Base-by-base conservation (phyloP, 2,113 vertebrate genomes). In the Otolemur garnettii region DNA sequence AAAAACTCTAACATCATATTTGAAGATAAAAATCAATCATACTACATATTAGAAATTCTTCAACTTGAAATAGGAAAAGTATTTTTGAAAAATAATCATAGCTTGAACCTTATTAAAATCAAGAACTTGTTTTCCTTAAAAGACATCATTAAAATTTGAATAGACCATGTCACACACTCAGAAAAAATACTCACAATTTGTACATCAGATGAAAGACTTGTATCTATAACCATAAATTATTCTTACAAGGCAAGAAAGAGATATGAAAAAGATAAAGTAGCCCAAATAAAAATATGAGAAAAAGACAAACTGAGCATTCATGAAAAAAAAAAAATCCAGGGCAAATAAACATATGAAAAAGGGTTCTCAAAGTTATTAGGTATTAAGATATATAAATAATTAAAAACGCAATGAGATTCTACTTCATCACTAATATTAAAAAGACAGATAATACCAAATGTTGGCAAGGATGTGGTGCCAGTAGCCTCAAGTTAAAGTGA, bases 231-330 rank as follows among this genome's bases (percentile, higher is more conserved):
- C 60, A 87, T 68, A 84, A 90, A 60, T 87, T 53, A 75, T 28
- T 87, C 8, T 45, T 74, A 33, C 0, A 90, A 50, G 17, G 12
- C 21, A 78, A 38, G 38, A 38, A 38, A 38, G 38, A 38, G 38
- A 53, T 24, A 72, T 42, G 10, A 35, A 59, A 38, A 66, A 72
- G 38, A 71, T 4, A 75, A 82, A 94, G 33, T 50, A 45, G 24
- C 2, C 28, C 19, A 28, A 7, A 45, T 66, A 69, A 21, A 77
- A 71, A 50, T 50, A 53, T 77, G 21, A 85, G n/a, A 33, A 94
- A 94, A 77, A 90, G 8, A 59, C 35, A 24, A 66, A 72, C 17
- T 79, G 28, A 87, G 26, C 55, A 83, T 94, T 93, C 68, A 94
- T 59, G 83, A 80, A 83, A 62, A 18, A 7, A 93, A 86, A 42